Evolutionary conservation across 2,888 invertebrate genomes (phyloP).

Genomic region (Itoplectis maculator): DNA sequence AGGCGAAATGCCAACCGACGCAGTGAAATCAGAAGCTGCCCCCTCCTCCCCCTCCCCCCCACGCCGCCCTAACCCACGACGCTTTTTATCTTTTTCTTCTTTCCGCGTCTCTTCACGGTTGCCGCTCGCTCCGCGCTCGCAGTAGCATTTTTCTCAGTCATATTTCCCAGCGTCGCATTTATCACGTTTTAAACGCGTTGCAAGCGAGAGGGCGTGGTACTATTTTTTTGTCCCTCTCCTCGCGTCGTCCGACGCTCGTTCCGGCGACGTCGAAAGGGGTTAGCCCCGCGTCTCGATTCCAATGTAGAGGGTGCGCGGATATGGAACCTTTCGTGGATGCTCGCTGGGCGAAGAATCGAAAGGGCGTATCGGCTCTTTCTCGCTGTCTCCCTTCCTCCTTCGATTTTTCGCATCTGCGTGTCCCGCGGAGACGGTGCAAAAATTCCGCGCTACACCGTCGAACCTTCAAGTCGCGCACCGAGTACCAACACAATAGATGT

Average conservation of each 20-base stretch:
- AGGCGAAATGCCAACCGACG: conserved; percentile 42
- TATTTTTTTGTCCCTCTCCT: conserved; percentile 39
- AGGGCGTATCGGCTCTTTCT: conserved; percentile 32
- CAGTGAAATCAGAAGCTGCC: conserved; percentile 60
- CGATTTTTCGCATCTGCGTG: conserved; percentile 31
- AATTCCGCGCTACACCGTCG: conserved; percentile 4
- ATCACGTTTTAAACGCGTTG: conserved; percentile 82
- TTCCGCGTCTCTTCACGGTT: conserved; percentile 48
- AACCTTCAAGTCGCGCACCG: conserved; percentile 7
- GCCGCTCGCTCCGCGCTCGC: conserved; percentile 65
- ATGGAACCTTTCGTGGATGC: conserved; percentile 49
- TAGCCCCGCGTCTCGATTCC: conserved; percentile 52
- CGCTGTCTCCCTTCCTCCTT: no score
- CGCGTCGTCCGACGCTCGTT: no score
- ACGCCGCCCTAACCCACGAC: no score
- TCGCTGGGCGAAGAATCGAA: conserved; percentile 49
- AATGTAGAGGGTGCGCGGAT: conserved; percentile 49
- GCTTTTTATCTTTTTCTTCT: conserved; percentile 31
- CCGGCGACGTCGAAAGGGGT: conserved; percentile 49
- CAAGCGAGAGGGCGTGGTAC: conserved; percentile 65
- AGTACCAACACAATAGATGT: conserved; percentile 36
- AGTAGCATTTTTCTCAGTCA: conserved; percentile 83
- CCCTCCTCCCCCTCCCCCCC: conserved; percentile 30
- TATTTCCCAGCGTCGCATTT: conserved; percentile 82
- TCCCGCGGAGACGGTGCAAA: neutral